A percentile compares a stretch with the other conserved stretches of the same genome.
phyloP scores from a whole-genome alignment of 2,797 vertebrate genomes.

The Anabas testudineus region DNA sequence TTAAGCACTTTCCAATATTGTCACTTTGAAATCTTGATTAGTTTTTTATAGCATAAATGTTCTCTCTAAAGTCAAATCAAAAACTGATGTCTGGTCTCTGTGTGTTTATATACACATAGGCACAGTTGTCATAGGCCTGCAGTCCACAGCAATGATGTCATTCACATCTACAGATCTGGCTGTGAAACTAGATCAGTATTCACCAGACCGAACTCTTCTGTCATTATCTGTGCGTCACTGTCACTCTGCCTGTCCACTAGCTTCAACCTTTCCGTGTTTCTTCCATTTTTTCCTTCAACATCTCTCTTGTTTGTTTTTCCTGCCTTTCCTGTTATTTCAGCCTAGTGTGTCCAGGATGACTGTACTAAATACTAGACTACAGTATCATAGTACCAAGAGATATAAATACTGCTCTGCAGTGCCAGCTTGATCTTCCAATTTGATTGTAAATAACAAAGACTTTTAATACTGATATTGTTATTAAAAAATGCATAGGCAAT shows the following conservation, averaged over 20 bases:
- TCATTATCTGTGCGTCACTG: slow-evolving; percentile 45
- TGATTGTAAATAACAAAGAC: background rate
- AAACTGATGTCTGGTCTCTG: background rate
- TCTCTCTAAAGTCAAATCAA: background rate
- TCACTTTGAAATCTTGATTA: background rate
- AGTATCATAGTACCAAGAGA: too few species aligned
- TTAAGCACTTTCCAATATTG: too few species aligned
- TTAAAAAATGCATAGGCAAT: background rate
- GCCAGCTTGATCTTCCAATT: background rate
- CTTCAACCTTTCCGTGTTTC: slow-evolving; percentile 18
- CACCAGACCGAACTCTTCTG: slow-evolving; percentile 14
- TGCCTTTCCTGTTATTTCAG: slow-evolving; percentile 39
- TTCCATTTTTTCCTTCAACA: slow-evolving; percentile 25
- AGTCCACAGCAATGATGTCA: slow-evolving; percentile 59
- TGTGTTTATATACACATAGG: slow-evolving; percentile 2
- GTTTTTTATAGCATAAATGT: background rate
- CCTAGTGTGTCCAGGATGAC: slow-evolving; percentile 9
- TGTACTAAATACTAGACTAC: too few species aligned
- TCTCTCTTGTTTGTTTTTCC: slow-evolving; percentile 24
- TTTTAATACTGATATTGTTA: background rate
- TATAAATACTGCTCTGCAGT: background rate
- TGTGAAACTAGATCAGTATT: slow-evolving; percentile 47
- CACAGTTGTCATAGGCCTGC: slow-evolving; percentile 21
- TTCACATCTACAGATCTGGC: slow-evolving; percentile 46
- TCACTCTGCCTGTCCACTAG: slow-evolving; percentile 11